Percentiles rank a stretch among this genome's conserved stretches.
phyloP scores from a whole-genome alignment of 1,140 invertebrate genomes.

The Drosophila sucinea region DNA sequence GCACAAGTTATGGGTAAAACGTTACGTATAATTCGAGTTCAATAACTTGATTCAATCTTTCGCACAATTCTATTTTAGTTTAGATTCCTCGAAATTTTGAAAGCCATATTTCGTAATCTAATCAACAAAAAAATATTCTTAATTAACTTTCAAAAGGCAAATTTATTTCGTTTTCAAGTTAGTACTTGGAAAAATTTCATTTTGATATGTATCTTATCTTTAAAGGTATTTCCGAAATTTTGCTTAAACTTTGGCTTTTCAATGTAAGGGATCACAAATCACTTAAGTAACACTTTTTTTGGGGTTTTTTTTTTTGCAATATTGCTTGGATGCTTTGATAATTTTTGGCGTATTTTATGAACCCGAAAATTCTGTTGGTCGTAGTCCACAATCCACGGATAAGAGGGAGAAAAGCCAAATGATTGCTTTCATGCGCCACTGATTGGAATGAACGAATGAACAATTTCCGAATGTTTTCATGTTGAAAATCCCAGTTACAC shows the following conservation, averaged over 20 bases:
- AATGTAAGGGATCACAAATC: not conserved
- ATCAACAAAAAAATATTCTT: conserved; percentile 52
- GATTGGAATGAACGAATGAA: conserved; percentile 25
- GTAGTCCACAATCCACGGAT: not conserved
- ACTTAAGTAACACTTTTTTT: not conserved
- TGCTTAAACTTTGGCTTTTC: not conserved
- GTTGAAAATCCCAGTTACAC: conserved; percentile 83
- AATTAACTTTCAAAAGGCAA: conserved; percentile 54
- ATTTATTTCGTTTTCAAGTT: conserved; percentile 44
- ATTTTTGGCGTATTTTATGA: not conserved
- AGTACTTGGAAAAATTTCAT: conserved; percentile 20
- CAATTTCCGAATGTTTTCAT: conserved; percentile 65
- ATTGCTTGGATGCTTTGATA: no score
- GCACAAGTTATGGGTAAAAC: not conserved
- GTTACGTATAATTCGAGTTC: not conserved
- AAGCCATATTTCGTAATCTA: conserved; percentile 61
- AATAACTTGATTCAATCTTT: conserved; percentile 4
- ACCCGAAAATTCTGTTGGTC: not conserved
- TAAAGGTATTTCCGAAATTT: not conserved
- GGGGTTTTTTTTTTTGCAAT: no score
- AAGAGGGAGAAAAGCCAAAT: not conserved
- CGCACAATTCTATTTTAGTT: conserved; percentile 22
- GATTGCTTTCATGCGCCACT: conserved; percentile 27
- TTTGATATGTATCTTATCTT: conserved; percentile 7
- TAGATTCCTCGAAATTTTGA: conserved; percentile 33